A percentile compares a stretch with the other conserved stretches of the same genome.
phyloP scores from a whole-genome alignment of 2,113 vertebrate genomes.

The Galeopterus variegatus region DNA sequence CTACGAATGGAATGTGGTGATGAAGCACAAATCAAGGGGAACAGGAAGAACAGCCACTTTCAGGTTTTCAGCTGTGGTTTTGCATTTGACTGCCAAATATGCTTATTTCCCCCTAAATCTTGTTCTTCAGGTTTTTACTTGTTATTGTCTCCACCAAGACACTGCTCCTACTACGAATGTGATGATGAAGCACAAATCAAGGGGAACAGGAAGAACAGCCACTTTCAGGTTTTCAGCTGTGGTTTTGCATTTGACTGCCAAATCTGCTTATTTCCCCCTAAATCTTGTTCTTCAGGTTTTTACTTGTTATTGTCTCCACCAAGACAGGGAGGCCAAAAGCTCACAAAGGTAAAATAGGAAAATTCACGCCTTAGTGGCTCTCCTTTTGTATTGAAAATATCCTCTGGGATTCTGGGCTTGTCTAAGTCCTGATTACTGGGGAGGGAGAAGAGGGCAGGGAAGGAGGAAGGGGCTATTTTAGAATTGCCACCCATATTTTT shows the following conservation, averaged over 20 bases:
- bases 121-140: not conserved
- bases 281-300: not conserved
- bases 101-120: not conserved
- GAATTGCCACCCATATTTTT: conserved; percentile 62
- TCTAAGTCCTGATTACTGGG: not conserved
- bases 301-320: not conserved
- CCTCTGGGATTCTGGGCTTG: accelerated
- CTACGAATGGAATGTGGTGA: accelerated
- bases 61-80: not conserved
- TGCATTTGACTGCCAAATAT: not conserved
- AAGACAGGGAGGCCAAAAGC: not conserved
- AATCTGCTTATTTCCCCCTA: not conserved
- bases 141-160: not conserved
- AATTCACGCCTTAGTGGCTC: not conserved
- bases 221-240: not conserved
- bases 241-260: not conserved
- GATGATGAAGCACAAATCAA: not conserved
- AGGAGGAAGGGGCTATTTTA: not conserved
- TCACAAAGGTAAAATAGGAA: not conserved
- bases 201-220: not conserved
- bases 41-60: not conserved
- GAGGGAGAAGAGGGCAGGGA: not conserved
- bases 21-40: not conserved
- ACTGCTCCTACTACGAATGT: accelerated
- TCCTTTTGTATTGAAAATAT: not conserved